A percentile compares a stretch with the other conserved stretches of the same genome.
These are phyloP conservation scores for Protobothrops flavoviridis DNA, from an alignment of 2,113 vertebrate species.

Conservation along the genomic window DNA sequence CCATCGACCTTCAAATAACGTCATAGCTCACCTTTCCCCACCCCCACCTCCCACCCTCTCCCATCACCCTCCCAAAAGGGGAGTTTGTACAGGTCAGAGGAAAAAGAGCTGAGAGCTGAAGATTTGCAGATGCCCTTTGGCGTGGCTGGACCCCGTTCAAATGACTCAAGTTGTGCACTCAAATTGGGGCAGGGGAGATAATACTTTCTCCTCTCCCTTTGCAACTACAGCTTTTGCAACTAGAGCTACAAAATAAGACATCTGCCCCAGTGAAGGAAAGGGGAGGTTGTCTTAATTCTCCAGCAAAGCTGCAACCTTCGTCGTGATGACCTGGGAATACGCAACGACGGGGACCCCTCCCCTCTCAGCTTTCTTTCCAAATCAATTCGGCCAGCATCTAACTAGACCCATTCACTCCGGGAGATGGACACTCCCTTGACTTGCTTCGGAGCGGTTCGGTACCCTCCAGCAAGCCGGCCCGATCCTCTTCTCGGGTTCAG, in stretches of 20 bases:
- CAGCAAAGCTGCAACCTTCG: neutral
- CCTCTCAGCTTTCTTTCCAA: neutral
- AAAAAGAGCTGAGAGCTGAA: neutral
- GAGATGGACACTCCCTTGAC: neutral
- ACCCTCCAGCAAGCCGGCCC: neutral
- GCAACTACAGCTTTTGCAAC: neutral
- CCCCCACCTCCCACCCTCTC: neutral
- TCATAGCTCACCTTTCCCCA: neutral
- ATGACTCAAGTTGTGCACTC: neutral
- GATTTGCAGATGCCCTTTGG: neutral
- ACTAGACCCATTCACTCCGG: neutral
- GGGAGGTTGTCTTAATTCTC: neutral
- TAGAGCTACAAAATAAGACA: neutral
- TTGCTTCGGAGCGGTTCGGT: neutral
- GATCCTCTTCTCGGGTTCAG: neutral
- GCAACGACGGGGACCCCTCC: neutral
- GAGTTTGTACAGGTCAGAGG: no score
- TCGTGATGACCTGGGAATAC: neutral
- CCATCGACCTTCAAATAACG: conserved; percentile 47
- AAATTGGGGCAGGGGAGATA: neutral
- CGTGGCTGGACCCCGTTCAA: neutral
- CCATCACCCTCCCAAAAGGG: neutral
- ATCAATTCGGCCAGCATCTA: neutral
- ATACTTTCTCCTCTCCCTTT: neutral
- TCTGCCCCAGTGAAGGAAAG: neutral